Base-by-base conservation (phyloP, 2,888 invertebrate species). In the Sicus ferrugineus region DNA sequence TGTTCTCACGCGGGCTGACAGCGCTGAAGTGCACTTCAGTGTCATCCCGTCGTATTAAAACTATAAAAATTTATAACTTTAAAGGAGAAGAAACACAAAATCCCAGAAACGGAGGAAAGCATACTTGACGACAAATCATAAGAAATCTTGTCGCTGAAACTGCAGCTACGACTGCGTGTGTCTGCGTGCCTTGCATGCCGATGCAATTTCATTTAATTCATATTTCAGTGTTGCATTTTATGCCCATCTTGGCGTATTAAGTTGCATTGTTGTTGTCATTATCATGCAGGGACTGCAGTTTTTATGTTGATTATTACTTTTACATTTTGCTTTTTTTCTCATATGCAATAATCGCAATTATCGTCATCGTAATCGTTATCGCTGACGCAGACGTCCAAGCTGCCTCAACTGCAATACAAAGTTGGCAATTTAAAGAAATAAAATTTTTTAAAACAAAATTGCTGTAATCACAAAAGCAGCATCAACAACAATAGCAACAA, bases 171-270 rank as follows among this genome's bases (percentile, higher is more conserved):
- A 42, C 34, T 34, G 1, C 34, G n/a, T 42, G 11, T n/a, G 42
- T n/a, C 7, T 42, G 11, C 46, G 42, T 62, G 26, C 23, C n/a
- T 48, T 62, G 62, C 46, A 26, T 48, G 42, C 31, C 50, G 64
- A 64, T 65, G 54, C 65, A 54, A 54, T 65, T 65, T 54, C 54
- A 65, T 65, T 65, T 65, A 65, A 65, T 65, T 65, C 65, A 38
- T 16, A 38, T 52, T 64, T 50, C 64, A 50, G 50, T 64, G 42
- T 61, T 38, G 61, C 61, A 61, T 61, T 61, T 38, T 42, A 48
- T 50, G 19, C 52, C 16, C 64, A 52, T 42, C 34, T 34, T 5
- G n/a, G 48, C 21, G 61, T 23, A 19, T 21, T 34, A 14, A 34
- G 23, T 42, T 38, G 30, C 7, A 56, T 26, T 56, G n/a, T 1